Evolutionary conservation across 1,140 invertebrate genomes (phyloP), one percentile per base, ranked within the genome.

Genomic region (Penaeus indicus): DNA sequence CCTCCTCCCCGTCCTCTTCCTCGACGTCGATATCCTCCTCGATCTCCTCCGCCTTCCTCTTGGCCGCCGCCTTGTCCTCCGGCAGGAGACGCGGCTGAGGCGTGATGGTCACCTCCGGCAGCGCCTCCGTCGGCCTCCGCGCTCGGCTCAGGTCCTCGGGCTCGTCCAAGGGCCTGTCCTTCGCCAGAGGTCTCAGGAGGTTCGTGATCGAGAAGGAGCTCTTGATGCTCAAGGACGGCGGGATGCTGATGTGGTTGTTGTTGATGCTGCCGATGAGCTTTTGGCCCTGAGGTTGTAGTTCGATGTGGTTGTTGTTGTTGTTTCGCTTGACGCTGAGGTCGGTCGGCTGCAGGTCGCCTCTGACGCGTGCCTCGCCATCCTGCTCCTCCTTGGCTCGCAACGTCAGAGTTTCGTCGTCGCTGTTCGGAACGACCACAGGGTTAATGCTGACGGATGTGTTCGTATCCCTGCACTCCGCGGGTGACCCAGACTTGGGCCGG

Each of bases 141-240:
- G 80, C 72, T 22, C 61, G 69, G 38, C 87, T 88, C 27, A 88
- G 81, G 72, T 88, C 87, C 81, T 88, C 81, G n/a, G 87, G 62
- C 25, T 42, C 32, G n/a, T 69, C 86, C 47, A 54, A 63, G 62
- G 10, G 54, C 54, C 25, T 47, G 38, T 22, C 25, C 60, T 63
- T 82, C 8, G 38, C 63, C 19, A 60, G 72, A 8, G 87, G 87
- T 64, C 87, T 77, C 11, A 88, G 81, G 25, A 88, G 72, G 81
- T 88, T 88, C 3, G 87, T 88, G 69, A 88, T 88, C 60, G 81
- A 47, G 69, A 88, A 88, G 61, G 87, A 84, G 42, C 87, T 88
- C 72, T 84, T 84, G 27, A 88, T 42, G 69, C 81, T 22, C 13
- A 79, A 80, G n/a, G 85, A 67, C 19, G 85, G 62, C 11, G 81